Conservation (phyloP, 2,888 invertebrate genomes). For the Andrena trimmerana region DNA sequence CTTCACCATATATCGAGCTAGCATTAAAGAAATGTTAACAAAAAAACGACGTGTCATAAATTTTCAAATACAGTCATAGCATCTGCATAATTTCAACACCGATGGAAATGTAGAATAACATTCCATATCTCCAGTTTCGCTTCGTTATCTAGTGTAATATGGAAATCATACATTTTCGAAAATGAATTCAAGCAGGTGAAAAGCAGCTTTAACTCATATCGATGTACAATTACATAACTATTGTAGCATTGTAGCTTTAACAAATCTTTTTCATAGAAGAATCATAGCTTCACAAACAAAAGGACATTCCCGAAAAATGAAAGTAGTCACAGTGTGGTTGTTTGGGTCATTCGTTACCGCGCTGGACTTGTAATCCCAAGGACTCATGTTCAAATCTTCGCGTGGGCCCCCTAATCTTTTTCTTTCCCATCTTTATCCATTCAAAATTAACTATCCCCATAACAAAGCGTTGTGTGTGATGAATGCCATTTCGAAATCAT, state of each 20-base stretch:
- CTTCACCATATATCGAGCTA: neutral
- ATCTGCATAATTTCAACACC: neutral
- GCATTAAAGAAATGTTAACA: neutral
- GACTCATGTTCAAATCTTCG: neutral
- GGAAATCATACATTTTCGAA: neutral
- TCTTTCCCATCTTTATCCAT: too few species aligned
- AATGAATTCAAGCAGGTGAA: neutral
- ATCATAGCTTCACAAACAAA: neutral
- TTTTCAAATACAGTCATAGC: neutral
- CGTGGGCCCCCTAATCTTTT: neutral
- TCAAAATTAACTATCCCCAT: too few species aligned
- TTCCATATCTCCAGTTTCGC: neutral
- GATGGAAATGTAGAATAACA: neutral
- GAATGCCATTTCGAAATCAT: too few species aligned
- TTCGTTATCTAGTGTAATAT: neutral
- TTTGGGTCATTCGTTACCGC: neutral
- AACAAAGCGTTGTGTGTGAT: too few species aligned
- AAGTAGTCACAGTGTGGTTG: neutral
- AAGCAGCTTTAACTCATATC: neutral
- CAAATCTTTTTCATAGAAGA: neutral
- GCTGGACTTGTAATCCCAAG: neutral
- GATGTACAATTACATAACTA: neutral
- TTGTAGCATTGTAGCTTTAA: neutral
- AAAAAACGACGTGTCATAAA: neutral
- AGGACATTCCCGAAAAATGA: neutral